phyloP scores from a whole-genome alignment of 2,888 invertebrate genomes.

The Agrotis ipsilon region DNA sequence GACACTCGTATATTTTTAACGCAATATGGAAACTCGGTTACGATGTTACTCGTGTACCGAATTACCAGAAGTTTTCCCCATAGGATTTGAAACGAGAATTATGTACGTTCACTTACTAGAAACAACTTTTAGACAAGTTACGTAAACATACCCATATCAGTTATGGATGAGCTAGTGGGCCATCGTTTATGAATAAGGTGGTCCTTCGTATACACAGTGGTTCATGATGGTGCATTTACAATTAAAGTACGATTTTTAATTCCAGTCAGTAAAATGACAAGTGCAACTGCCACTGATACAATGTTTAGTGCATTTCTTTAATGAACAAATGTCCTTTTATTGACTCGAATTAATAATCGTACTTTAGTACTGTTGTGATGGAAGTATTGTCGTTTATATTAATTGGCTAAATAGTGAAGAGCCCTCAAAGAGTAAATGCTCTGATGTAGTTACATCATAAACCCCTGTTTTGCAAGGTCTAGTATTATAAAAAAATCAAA shows the following conservation, averaged over 20 bases:
- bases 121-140: neutral
- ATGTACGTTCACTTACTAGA: constrained; percentile 1
- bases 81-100: constrained; percentile 2
- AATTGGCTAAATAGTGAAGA: neutral
- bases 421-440: neutral
- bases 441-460: neutral
- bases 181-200: neutral
- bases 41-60: constrained; percentile 19
- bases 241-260: no score
- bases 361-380: neutral
- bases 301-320: no score
- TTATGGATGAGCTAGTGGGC: constrained; percentile 26
- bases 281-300: no score
- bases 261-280: no score
- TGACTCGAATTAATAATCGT: no score
- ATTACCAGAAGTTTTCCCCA: constrained; percentile 16
- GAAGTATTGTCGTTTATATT: neutral
- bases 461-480: no score
- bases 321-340: no score
- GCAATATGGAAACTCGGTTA: neutral
- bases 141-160: constrained; percentile 9
- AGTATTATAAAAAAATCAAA: no score
- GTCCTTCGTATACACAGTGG: constrained; percentile 8
- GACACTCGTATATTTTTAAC: neutral
- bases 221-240: neutral